These are phyloP conservation scores for Ciconia maguari DNA, from an alignment of 2,113 vertebrate genomes.

Conservation along the genomic window DNA sequence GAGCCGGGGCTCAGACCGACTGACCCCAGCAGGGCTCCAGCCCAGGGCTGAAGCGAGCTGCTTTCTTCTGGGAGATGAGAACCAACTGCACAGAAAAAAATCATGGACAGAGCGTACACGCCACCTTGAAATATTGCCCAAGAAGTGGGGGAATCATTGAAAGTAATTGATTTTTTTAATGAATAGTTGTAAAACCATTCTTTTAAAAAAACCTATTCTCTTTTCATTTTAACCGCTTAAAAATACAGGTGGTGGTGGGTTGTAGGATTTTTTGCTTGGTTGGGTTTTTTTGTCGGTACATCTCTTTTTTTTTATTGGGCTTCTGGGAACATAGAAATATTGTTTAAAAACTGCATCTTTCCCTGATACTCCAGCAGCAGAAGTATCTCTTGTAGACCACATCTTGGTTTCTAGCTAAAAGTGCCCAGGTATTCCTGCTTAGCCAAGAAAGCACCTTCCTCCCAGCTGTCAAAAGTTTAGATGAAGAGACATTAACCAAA, in stretches of 20 bases:
- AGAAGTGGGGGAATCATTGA: not conserved
- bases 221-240: not conserved
- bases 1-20: not conserved
- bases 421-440: not conserved
- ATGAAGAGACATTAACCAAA: not conserved
- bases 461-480: not conserved
- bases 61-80: not conserved
- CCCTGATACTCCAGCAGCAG: not conserved
- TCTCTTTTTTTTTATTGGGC: not conserved
- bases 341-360: not conserved
- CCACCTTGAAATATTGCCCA: not conserved
- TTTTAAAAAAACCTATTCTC: not conserved
- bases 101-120: accelerated
- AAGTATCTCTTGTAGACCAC: not conserved
- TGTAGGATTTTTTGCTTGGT: not conserved
- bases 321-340: not conserved
- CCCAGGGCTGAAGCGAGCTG: not conserved
- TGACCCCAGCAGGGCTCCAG: not conserved
- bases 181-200: not conserved
- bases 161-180: not conserved
- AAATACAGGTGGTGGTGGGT: not conserved
- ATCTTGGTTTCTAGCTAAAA: not conserved
- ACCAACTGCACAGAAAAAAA: not conserved
- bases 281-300: not conserved
- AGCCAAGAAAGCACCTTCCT: not conserved